Conservation (phyloP, 2,113 vertebrate genomes). For the Ploceus nigricollis region DNA sequence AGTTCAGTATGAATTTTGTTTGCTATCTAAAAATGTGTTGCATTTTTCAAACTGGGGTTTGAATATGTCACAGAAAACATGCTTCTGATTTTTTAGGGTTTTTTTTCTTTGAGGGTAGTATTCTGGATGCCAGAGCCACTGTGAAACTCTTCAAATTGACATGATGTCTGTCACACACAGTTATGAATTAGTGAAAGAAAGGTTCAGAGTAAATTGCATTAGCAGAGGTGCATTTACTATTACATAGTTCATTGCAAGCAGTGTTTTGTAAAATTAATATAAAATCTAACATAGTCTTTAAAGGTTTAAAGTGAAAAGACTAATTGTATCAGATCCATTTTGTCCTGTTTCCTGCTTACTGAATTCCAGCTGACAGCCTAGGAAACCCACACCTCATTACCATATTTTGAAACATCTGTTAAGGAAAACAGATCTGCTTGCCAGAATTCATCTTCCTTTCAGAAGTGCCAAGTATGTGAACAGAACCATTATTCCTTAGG, state of each 20-base stretch:
- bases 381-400: conserved; percentile 45
- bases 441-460: conserved; percentile 25
- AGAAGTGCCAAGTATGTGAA: background rate
- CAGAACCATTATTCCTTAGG: background rate
- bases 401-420: conserved; percentile 53
- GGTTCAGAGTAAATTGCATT: background rate
- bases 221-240: background rate
- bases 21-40: background rate
- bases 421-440: conserved; percentile 7
- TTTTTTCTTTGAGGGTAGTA: background rate
- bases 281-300: conserved; percentile 1
- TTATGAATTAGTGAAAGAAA: background rate
- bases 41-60: background rate
- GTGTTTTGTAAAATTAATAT: conserved; percentile 30
- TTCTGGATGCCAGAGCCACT: background rate
- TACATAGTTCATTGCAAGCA: conserved; percentile 16
- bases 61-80: background rate
- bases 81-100: background rate
- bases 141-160: background rate
- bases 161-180: background rate
- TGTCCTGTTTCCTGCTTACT: conserved; percentile 6
- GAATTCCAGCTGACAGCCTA: conserved; percentile 46
- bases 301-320: conserved; percentile 15
- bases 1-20: conserved; percentile 7
- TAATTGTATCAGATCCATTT: background rate